phyloP scores from a whole-genome alignment of 92 coral and sea anemone species.

The Bergia sp. region DNA sequence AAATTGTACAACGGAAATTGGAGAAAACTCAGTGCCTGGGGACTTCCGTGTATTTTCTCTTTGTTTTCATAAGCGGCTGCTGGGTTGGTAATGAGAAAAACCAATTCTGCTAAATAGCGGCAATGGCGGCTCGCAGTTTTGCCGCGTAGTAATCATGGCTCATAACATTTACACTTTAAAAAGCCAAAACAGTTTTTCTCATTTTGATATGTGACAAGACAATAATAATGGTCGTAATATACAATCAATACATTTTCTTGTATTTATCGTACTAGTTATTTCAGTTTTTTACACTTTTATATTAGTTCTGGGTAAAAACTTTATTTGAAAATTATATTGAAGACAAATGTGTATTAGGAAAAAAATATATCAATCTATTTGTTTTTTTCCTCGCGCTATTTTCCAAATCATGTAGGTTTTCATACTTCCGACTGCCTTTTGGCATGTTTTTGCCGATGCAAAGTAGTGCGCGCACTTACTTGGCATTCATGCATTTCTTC shows the following conservation, averaged over 20 bases:
- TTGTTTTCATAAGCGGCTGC: background rate
- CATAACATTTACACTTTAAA: no score
- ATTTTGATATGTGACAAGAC: no score
- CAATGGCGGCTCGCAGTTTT: background rate
- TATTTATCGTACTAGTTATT: no score
- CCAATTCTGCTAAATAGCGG: background rate
- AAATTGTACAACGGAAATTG: background rate
- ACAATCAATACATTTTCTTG: no score
- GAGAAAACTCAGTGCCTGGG: background rate
- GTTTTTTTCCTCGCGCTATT: background rate
- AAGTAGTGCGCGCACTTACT: background rate
- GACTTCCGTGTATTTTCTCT: background rate
- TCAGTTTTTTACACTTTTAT: no score
- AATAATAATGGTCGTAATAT: no score
- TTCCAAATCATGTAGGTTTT: no score
- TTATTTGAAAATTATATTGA: background rate
- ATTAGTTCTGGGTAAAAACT: background rate
- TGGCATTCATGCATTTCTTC: no score
- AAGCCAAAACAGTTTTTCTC: background rate
- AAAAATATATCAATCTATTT: no score
- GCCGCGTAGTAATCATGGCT: background rate
- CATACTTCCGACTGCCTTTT: background rate
- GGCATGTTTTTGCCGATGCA: background rate
- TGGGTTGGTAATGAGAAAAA: no score
- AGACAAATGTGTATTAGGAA: background rate